Evolutionary conservation across 2,888 invertebrate species (phyloP).

Genomic region (Clivina fossor): DNA sequence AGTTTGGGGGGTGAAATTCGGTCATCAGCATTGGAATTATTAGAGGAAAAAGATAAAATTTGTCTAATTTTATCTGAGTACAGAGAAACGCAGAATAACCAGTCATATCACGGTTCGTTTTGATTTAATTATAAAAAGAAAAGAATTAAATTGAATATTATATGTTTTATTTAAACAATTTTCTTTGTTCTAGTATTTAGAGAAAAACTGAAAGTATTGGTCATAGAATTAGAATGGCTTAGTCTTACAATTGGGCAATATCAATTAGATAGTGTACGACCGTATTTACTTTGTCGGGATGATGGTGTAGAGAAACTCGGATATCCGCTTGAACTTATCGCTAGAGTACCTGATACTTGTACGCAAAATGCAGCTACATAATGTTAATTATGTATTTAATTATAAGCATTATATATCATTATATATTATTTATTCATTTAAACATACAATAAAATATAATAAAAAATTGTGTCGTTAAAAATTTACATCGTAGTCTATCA

Average conservation of each 20-base stretch:
- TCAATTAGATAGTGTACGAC: conserved; percentile 46
- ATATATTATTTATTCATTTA: no score
- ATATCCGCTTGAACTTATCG: conserved; percentile 47
- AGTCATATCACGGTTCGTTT: conserved; percentile 47
- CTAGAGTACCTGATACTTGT: conserved; percentile 27
- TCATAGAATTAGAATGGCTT: conserved; percentile 52
- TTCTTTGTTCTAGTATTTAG: conserved; percentile 48
- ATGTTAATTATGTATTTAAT: no score
- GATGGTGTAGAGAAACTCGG: conserved; percentile 45
- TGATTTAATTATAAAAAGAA: not conserved
- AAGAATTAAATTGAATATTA: not conserved
- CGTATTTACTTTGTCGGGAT: conserved; percentile 47
- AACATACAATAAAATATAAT: no score
- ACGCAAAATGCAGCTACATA: no score
- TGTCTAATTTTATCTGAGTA: conserved; percentile 48
- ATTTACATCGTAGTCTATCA: no score
- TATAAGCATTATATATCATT: no score
- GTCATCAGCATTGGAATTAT: conserved; percentile 22
- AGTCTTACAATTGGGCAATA: conserved; percentile 50
- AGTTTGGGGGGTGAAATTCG: conserved; percentile 30
- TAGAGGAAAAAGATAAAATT: conserved; percentile 30
- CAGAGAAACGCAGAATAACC: conserved; percentile 45
- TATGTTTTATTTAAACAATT: no score
- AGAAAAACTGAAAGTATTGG: conserved; percentile 45
- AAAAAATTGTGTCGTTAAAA: no score